Conservation (phyloP, 2,113 vertebrate genomes). For the Cheilinus undulatus region DNA sequence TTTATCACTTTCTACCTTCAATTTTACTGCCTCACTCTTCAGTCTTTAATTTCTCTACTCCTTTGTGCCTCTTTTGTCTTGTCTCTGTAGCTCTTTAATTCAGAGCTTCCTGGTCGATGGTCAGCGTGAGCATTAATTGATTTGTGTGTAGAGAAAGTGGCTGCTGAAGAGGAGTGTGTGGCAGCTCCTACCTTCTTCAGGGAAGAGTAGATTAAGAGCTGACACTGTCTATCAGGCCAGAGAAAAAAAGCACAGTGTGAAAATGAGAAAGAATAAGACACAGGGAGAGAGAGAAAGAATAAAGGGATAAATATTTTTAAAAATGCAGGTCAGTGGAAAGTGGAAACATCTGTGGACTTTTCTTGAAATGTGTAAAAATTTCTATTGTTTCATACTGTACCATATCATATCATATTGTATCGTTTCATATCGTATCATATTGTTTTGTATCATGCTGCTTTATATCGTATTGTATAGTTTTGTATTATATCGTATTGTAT, state of each 20-base stretch:
- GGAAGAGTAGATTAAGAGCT: slow-evolving; percentile 76
- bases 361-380: no score
- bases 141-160: slow-evolving; percentile 59
- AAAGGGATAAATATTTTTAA: no score
- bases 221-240: slow-evolving; percentile 73
- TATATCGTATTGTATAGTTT: no score
- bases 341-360: no score
- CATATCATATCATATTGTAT: no score
- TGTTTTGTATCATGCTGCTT: no score
- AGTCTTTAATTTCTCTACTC: slow-evolving; percentile 11
- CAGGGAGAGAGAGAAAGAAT: not conserved
- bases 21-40: not conserved
- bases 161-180: slow-evolving; percentile 44
- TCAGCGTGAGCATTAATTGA: slow-evolving; percentile 65
- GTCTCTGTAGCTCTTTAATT: slow-evolving; percentile 21
- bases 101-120: slow-evolving; percentile 47
- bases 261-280: not conserved
- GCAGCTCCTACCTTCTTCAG: slow-evolving; percentile 51
- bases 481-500: no score
- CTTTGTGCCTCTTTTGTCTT: slow-evolving; percentile 1
- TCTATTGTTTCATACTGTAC: no score
- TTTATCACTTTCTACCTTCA: not conserved
- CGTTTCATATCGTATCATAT: no score
- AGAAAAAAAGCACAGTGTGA: not conserved
- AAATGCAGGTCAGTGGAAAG: no score